Conservation (phyloP, 2,888 invertebrate genomes). For the Linnaemya vulpina region DNA sequence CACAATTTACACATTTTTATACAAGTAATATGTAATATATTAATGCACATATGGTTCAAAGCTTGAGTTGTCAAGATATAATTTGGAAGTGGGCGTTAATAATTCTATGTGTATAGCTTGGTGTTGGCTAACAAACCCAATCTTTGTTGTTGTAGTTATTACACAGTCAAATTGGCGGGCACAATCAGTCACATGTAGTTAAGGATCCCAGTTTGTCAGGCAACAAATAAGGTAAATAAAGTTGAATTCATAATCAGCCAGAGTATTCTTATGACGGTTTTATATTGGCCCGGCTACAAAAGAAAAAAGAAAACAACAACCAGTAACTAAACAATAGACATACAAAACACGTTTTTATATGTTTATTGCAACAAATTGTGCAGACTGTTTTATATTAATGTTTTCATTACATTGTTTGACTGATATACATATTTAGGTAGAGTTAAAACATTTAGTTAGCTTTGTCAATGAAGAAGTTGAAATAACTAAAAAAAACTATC, state of each 20-base stretch:
- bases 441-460: too few relatives aligned
- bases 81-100: constrained; percentile 59
- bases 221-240: background rate
- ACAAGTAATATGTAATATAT: constrained; percentile 1
- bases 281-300: background rate
- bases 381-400: too few relatives aligned
- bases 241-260: constrained; percentile 12
- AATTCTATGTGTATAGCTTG: constrained; percentile 40
- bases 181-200: constrained; percentile 9
- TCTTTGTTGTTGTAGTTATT: constrained; percentile 17
- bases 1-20: background rate
- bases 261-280: background rate
- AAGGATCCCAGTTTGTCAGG: constrained; percentile 5
- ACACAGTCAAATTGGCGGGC: background rate
- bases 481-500: too few relatives aligned
- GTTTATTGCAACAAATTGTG: background rate
- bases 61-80: constrained; percentile 53
- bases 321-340: background rate
- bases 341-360: background rate
- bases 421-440: too few relatives aligned
- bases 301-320: too few relatives aligned
- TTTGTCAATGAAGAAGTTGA: too few relatives aligned
- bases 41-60: constrained; percentile 46
- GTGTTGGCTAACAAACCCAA: constrained; percentile 50
- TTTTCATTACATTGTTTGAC: too few relatives aligned